A percentile compares a stretch with the other conserved stretches of the same genome.
Conservation (phyloP, 1,140 invertebrate species). For the Pogonomyrmex barbatus region DNA sequence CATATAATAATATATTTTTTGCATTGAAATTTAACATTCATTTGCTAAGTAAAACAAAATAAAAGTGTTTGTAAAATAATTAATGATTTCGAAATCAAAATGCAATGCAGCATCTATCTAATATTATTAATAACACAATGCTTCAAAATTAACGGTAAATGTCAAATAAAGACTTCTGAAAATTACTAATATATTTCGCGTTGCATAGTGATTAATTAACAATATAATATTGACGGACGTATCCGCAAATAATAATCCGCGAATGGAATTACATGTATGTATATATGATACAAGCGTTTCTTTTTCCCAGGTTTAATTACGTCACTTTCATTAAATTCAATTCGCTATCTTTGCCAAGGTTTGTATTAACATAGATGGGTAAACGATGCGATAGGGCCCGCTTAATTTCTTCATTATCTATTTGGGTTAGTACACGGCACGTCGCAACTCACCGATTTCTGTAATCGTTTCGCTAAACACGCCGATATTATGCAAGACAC, state of each 20-base stretch:
- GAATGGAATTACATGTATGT: not conserved
- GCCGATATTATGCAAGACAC: constrained; percentile 39
- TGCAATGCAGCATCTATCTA: not conserved
- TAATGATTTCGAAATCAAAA: not conserved
- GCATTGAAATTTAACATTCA: not conserved
- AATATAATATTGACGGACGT: not conserved
- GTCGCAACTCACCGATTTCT: constrained; percentile 45
- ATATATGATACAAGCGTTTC: not conserved
- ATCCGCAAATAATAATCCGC: constrained; percentile 7
- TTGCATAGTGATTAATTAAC: not conserved
- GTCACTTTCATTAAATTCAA: constrained; percentile 58
- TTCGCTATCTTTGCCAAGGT: constrained; percentile 44
- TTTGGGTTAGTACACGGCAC: constrained; percentile 77
- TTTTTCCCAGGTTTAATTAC: not conserved
- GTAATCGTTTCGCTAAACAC: constrained; percentile 35
- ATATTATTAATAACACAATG: not conserved
- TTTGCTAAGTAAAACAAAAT: not conserved
- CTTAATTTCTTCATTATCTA: constrained; percentile 80
- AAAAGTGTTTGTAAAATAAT: not conserved
- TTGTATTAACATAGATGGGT: constrained; percentile 24
- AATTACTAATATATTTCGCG: not conserved
- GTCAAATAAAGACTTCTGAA: not conserved
- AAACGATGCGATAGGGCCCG: constrained; percentile 66
- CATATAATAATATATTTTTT: not conserved
- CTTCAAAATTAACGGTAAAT: not conserved